Evolutionary conservation across 2,888 invertebrate genomes (phyloP), one percentile per base, ranked within the genome.

Genomic region (Liodrosophila aerea): DNA sequence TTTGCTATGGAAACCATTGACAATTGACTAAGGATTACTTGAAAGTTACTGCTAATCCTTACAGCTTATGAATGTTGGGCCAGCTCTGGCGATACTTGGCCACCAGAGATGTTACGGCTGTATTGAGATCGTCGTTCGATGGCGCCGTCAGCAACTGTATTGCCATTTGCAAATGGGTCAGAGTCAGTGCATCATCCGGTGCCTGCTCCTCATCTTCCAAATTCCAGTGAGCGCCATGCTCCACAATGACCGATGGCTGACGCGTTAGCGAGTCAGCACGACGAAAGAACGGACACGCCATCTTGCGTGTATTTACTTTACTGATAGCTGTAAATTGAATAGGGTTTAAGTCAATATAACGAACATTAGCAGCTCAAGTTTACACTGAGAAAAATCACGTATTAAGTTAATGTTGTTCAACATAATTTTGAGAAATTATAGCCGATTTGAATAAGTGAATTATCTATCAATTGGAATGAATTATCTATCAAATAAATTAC

Each of bases 101-200:
- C 40, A 94, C 92, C 50, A 94, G 89, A n/a, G 94, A 92, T 54
- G 92, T 91, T 66, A 94, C 92, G 1, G 94, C 94, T 30, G 92
- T 91, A 84, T 94, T 93, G 30, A 94, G 92, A 76, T 92, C 92
- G 63, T 93, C 93, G 78, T 93, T 93, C 92, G 95, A 93, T 54
- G 96, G 96, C 37, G 95, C 94, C 29, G 96, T 96, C 68, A 96
- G 91, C 63, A 95, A 92, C 82, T 94, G 93, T 73, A 96, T 93
- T 31, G 96, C 96, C 85, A 95, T 94, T 86, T 94, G 95, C 77
- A 96, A 91, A 87, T 95, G 94, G 89, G 94, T 95, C 88, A 96
- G 76, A 54, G 90, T 89, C 66, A 90, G 66, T n/a, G 90, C 90
- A 87, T 90, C 90, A 51, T 87, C 89, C 18, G 89, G 74, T 12